Evolutionary conservation across 1,140 invertebrate genomes (phyloP), one percentile per base, ranked within the genome.

Genomic region (Mercenaria mercenaria): DNA sequence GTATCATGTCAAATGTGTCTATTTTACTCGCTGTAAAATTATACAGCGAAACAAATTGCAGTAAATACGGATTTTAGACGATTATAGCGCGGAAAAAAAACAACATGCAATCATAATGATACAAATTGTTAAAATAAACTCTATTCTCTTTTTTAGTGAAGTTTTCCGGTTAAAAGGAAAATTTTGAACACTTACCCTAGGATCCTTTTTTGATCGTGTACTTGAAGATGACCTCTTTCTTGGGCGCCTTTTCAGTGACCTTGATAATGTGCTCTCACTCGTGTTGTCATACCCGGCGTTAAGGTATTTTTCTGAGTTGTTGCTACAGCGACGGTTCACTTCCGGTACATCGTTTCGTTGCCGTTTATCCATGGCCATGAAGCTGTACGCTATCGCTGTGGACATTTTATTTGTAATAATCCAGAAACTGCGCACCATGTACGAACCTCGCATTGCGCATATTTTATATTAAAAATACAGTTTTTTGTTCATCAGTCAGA

Each of bases 361-460:
- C 11, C 41, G 32, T 41, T 56, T 76, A 26, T 87, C 85, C 69
- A 87, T 64, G n/a, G 69, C 29, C 85, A 87, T 87, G 50, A 87
- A 87, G 23, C 85, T 87, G 50, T 87, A 87, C 13, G 85, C 85
- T n/a, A 87, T 87, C 10, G 85, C 85, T 61, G 85, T 87, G 6
- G 85, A 79, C 85, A 87, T 87, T 41, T 77, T 87, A 43, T 18
- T 13, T 20, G 72, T 43, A 26, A 87, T 43, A 23, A 79, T 23
- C 85, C 72, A 87, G 72, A 77, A 13, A 29, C 20, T 64, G 26
- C 29, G 39, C 13, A 76, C 64, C 39, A 87, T 47, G 32, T 34
- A 39, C 10, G 39, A 39, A 34, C 26, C 74, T 32, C 50, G 85
- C 85, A 87, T 87, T 50, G 69, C 85, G 72, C 85, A 87, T 87